Evolutionary conservation across 2,888 invertebrate genomes (phyloP).

Genomic region (Bellardia bayeri): DNA sequence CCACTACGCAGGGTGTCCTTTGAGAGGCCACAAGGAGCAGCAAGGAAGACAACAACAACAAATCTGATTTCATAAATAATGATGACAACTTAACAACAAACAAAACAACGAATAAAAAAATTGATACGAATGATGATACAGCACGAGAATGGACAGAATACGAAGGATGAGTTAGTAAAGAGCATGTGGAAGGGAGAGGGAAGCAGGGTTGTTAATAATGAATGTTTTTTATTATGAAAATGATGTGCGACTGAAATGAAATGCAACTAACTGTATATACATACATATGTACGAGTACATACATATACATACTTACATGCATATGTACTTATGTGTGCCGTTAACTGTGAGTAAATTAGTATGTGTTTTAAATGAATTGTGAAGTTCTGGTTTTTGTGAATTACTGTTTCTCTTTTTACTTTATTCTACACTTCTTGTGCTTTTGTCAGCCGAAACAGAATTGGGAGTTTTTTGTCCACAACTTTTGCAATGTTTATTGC

Average conservation of each 20-base stretch:
- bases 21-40: slow-evolving; percentile 14
- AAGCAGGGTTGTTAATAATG: slow-evolving; percentile 48
- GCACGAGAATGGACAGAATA: neutral
- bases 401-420: slow-evolving; percentile 75
- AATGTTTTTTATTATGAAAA: slow-evolving; percentile 73
- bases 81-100: slow-evolving; percentile 63
- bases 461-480: slow-evolving; percentile 72
- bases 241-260: slow-evolving; percentile 26
- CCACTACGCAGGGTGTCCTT: slow-evolving; percentile 73
- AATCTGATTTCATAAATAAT: slow-evolving; percentile 73
- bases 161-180: neutral
- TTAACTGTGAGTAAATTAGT: slow-evolving; percentile 62
- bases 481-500: slow-evolving; percentile 56
- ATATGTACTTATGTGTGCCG: too few relatives aligned
- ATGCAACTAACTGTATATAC: slow-evolving; percentile 8
- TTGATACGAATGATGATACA: slow-evolving; percentile 31
- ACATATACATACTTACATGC: too few relatives aligned
- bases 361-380: slow-evolving; percentile 78
- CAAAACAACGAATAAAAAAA: slow-evolving; percentile 15
- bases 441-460: slow-evolving; percentile 82
- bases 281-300: slow-evolving; percentile 27
- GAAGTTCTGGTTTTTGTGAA: slow-evolving; percentile 57
- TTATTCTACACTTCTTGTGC: slow-evolving; percentile 77
- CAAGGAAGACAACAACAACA: slow-evolving; percentile 40
- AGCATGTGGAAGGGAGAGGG: slow-evolving; percentile 29